Percentiles rank a stretch among this genome's conserved stretches.
Evolutionary conservation across 2,888 invertebrate genomes (phyloP).

Genomic region (Selenia dentaria): DNA sequence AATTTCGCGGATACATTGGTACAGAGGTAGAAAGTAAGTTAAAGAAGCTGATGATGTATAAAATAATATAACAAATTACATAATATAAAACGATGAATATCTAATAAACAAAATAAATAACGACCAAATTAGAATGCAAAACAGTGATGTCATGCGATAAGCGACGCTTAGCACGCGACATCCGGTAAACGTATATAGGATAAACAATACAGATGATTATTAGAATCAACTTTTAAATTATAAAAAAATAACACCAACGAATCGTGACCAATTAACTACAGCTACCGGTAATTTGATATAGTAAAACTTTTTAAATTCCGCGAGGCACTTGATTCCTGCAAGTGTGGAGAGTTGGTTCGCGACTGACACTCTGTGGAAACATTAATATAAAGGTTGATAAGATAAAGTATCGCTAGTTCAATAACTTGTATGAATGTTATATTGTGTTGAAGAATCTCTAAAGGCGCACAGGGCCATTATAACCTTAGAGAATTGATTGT

Average conservation of each 20-base stretch:
- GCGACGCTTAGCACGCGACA: constrained; percentile 50
- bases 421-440: constrained; percentile 50
- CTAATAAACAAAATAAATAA: constrained; percentile 31
- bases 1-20: not conserved
- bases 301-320: constrained; percentile 21
- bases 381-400: constrained; percentile 68
- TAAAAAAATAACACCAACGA: constrained; percentile 36
- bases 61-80: not conserved
- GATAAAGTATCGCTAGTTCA: constrained; percentile 68
- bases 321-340: constrained; percentile 31
- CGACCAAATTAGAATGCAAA: constrained; percentile 40
- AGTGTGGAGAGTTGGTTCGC: constrained; percentile 39
- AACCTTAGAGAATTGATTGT: constrained; percentile 47
- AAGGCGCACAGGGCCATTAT: constrained; percentile 36
- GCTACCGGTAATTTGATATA: constrained; percentile 18
- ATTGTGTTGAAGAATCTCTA: constrained; percentile 41
- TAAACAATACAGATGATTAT: constrained; percentile 34
- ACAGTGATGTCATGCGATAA: constrained; percentile 45
- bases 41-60: not conserved
- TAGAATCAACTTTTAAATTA: constrained; percentile 29
- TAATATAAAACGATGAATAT: not conserved
- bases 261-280: constrained; percentile 39
- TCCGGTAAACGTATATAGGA: constrained; percentile 35
- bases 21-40: not conserved
- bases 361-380: constrained; percentile 54